Evolutionary conservation across 2,888 invertebrate genomes (phyloP), one percentile per base, ranked within the genome.

Genomic region (Monoplex corrugatus): DNA sequence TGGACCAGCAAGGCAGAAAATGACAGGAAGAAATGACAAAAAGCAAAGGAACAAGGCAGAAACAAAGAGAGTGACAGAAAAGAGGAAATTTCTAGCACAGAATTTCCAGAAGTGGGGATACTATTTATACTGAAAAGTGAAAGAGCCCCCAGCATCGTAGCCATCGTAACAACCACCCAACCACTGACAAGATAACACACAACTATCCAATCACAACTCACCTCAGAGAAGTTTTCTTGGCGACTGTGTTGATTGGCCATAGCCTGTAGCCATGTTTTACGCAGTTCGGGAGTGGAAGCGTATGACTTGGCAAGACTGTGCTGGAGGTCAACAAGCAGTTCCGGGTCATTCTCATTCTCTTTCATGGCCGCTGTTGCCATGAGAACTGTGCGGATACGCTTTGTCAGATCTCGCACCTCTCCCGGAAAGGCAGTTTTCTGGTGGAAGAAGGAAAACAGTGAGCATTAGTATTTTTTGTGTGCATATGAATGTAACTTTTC

Each of bases 191-290:
- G 32, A 80, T 16, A 13, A 23, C 40, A 57, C 40, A 38, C 13
- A 13, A 63, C 23, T 63, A 63, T 8, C 28, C 63, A 28, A 63
- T 13, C n/a, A 35, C 75, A 72, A 35, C 75, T 80, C 95, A 98
- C 98, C 97, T 99, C 99, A 3, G 99, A 98, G 94, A 97, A 97
- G 96, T 99, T 98, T 57, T 97, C 97, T 94, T 98, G 97, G 90
- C 98, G 97, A 13, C 97, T 97, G 95, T 99, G 98, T 96, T 98
- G 94, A 97, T 97, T 28, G 8, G 99, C 98, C 97, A 99, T 98
- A 0, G 98, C 98, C 93, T 98, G 98, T n/a, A 99, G 97, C 99
- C 99, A 99, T 0, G 99, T 99, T 96, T 98, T 98, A 0, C 99
- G 97, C 90, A 99, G 96, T 94, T 99, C 98, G 0, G 99, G 99